These are phyloP conservation scores for Habroteleia sp. DNA, from an alignment of 2,888 invertebrate species.

Conservation along the genomic window DNA sequence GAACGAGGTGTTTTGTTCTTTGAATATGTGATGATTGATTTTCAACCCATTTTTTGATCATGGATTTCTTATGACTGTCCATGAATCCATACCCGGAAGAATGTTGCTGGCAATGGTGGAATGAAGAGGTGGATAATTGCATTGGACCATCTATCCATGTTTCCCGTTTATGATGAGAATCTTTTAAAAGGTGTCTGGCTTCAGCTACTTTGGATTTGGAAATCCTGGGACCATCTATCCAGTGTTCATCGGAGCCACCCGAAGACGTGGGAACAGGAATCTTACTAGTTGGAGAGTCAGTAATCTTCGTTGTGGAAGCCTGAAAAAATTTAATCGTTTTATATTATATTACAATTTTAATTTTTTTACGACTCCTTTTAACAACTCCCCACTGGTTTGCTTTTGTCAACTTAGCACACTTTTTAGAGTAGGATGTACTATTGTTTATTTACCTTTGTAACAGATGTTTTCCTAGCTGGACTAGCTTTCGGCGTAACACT, in stretches of 20 bases:
- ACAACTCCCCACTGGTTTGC: too few relatives aligned
- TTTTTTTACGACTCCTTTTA: too few relatives aligned
- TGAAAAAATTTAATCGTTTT: slow-evolving; percentile 10
- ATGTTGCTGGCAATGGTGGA: slow-evolving; percentile 82
- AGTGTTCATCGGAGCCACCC: slow-evolving; percentile 91
- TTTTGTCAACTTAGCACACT: too few relatives aligned
- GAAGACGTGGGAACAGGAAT: slow-evolving; percentile 79
- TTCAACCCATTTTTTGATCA: slow-evolving; percentile 97
- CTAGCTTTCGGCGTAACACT: slow-evolving; percentile 83
- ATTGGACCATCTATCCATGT: slow-evolving; percentile 98
- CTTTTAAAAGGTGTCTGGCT: slow-evolving; percentile 89
- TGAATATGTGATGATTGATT: slow-evolving; percentile 93
- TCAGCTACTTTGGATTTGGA: slow-evolving; percentile 91
- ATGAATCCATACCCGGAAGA: slow-evolving; percentile 91
- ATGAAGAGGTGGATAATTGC: slow-evolving; percentile 82
- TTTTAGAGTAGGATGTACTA: too few relatives aligned
- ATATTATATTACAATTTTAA: too few relatives aligned
- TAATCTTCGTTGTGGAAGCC: slow-evolving; percentile 80
- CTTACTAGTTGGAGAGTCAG: slow-evolving; percentile 76
- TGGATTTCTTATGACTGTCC: slow-evolving; percentile 95
- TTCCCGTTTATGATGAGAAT: slow-evolving; percentile 91
- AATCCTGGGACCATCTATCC: slow-evolving; percentile 97
- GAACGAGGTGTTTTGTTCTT: slow-evolving; percentile 84
- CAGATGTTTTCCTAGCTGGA: slow-evolving; percentile 83
- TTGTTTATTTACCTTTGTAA: slow-evolving; percentile 82